Evolutionary conservation across 2,888 invertebrate genomes (phyloP).

Genomic region (Dryadula phaetusa): DNA sequence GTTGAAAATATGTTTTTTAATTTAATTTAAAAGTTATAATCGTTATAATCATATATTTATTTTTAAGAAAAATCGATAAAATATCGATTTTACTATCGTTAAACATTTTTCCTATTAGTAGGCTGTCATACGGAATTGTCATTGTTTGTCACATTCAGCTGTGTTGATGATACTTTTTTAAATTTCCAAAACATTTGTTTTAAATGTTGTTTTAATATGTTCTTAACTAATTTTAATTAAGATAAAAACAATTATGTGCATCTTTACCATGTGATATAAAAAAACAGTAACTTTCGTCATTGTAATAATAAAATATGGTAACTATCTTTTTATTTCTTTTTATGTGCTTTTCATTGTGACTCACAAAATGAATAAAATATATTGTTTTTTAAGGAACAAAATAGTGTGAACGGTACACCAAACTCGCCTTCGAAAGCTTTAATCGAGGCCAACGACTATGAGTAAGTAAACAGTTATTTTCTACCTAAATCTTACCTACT

Average conservation of each 20-base stretch:
- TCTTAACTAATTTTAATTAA: not conserved
- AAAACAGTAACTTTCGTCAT: slow-evolving; percentile 35
- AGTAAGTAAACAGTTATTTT: slow-evolving; percentile 59
- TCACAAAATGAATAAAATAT: slow-evolving; percentile 26
- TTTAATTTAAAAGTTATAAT: too few species aligned
- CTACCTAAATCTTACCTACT: not conserved
- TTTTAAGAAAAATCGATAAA: not conserved
- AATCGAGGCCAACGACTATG: slow-evolving; percentile 64
- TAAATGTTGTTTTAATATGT: slow-evolving; percentile 6
- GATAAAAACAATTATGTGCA: not conserved
- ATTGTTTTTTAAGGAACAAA: slow-evolving; percentile 53
- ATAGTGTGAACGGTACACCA: slow-evolving; percentile 56
- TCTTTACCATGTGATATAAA: slow-evolving; percentile 14
- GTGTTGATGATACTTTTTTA: slow-evolving; percentile 9
- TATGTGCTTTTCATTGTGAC: slow-evolving; percentile 20
- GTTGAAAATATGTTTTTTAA: too few species aligned
- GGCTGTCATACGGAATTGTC: not conserved
- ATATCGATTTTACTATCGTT: not conserved
- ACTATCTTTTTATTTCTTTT: slow-evolving; percentile 19
- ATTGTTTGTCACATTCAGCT: slow-evolving; percentile 25
- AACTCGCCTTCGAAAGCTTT: slow-evolving; percentile 58
- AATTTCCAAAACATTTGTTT: slow-evolving; percentile 15
- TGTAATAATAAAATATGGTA: slow-evolving; percentile 40
- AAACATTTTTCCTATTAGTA: not conserved
- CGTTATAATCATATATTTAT: too few species aligned